Evolutionary conservation across 2,888 invertebrate species (phyloP), one percentile per base, ranked within the genome.

Genomic region (Lepidochrysops patricia): DNA sequence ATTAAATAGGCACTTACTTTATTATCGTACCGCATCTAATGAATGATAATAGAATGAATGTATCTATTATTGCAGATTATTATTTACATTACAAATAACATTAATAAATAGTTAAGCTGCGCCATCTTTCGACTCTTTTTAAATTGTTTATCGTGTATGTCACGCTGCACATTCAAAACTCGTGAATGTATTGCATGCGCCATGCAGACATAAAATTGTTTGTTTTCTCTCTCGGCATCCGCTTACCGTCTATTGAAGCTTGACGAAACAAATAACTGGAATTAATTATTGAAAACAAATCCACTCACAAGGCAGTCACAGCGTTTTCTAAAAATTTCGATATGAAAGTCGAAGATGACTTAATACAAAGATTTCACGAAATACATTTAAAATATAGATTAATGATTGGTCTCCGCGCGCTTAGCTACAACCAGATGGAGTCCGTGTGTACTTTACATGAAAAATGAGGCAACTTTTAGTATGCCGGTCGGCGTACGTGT

Each of bases 191-290:
- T 57, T n/a, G 61, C 29, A 34, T 52, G 58, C 34, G 32, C 43
- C 43, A 52, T 23, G 57, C 26, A 58, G 25, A 58, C 57, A 37
- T 57, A 65, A 68, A 67, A 64, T 69, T 68, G 72, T 72, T 72
- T 65, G 71, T 76, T 82, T 80, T 82, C 81, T 78, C 77, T 68
- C 63, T 60, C 72, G 72, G 74, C 76, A 76, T 80, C 76, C 74
- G 75, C 69, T 67, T 26, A 12, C 37, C 34, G 65, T 23, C 58
- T 62, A 62, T 56, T 68, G 66, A 58, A 62, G 69, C 70, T 62
- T 61, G 61, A 65, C 61, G 58, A 52, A 63, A 58, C 63, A 60
- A 61, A 66, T 63, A 62, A 60, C 54, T 34, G 54, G 49, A n/a
- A 61, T 48, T 50, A 25, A 58, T 43, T 23, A 43, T 59, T 62